Percentiles rank a stretch among this genome's conserved stretches.
Conservation (phyloP, 2,888 invertebrate genomes). For the Dugesia japonica region DNA sequence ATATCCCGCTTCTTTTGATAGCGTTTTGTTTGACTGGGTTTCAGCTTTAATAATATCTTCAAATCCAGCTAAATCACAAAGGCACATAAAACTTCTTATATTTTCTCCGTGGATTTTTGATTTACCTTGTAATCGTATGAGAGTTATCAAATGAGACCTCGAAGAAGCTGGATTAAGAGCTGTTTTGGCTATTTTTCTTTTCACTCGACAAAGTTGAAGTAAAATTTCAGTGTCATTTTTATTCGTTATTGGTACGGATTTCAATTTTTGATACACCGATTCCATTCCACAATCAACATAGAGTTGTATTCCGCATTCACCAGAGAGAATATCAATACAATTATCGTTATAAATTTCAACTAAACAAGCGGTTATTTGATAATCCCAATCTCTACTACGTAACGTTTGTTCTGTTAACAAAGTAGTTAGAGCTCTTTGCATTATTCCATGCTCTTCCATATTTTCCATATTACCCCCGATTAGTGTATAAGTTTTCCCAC, state of each 20-base stretch:
- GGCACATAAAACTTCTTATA: slow-evolving; percentile 25
- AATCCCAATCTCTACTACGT: slow-evolving; percentile 21
- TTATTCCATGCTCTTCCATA: background rate
- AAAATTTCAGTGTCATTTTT: slow-evolving; percentile 24
- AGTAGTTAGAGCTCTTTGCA: slow-evolving; percentile 17
- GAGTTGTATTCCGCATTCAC: slow-evolving; percentile 17
- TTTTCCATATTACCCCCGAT: background rate
- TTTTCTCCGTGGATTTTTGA: slow-evolving; percentile 26
- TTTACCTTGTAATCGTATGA: slow-evolving; percentile 20
- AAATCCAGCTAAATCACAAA: slow-evolving; percentile 30
- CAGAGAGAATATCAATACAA: slow-evolving; percentile 25
- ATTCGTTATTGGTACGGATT: slow-evolving; percentile 10
- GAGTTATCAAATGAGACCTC: slow-evolving; percentile 20
- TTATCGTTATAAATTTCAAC: slow-evolving; percentile 32
- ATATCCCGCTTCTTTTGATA: slow-evolving; percentile 26
- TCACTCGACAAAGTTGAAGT: slow-evolving; percentile 10
- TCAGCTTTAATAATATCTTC: slow-evolving; percentile 31
- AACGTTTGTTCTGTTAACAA: background rate
- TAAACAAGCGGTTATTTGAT: background rate
- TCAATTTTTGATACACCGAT: slow-evolving; percentile 8
- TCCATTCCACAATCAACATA: slow-evolving; percentile 31
- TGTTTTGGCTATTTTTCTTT: slow-evolving; percentile 27
- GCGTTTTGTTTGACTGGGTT: slow-evolving; percentile 21
- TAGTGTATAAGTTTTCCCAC: slow-evolving; percentile 33
- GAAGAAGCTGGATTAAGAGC: slow-evolving; percentile 32